Evolutionary conservation across 2,113 vertebrate species (phyloP), one percentile per base, ranked within the genome.

Genomic region (Emydocephalus ijimae): DNA sequence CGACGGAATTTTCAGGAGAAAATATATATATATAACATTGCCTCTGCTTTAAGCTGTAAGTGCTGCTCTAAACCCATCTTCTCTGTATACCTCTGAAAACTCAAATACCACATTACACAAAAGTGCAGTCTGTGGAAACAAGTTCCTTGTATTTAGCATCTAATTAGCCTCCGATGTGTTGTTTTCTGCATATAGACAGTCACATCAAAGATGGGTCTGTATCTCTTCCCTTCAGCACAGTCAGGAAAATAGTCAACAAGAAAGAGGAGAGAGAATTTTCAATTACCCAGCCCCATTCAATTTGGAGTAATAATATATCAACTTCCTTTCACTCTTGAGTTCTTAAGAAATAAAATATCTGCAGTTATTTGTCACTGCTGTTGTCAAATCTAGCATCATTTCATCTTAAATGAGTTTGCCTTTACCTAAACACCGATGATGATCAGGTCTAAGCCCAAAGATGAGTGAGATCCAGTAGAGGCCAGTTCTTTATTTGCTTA

Each of bases 281-380:
- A 93, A 55, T 93, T 93, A 88, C 21, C 21, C 18, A 59, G 54
- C 45, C 52, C 18, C 21, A 54, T 88, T 94, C 89, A 87, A 88
- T 34, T 56, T 43, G 85, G 50, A 61, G 89, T 81, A 48, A 64
- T 55, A 57, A 91, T 89, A 89, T 85, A 89, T 89, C 87, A 89
- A 64, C 55, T 15, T 7, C 54, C 85, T 91, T 11, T 52, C 26
- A 0, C 45, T 88, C n/a, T 87, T 89, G 87, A 87, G 45, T 90
- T 48, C 88, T 87, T 89, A 29, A 91, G 56, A 89, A 87, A 87
- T 90, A 86, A 89, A 87, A 90, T 87, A 81, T 81, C 74, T 52
- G 74, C 29, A 48, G 74, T 54, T 87, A 69, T 88, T 54, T 92
- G 87, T 92, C 54, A 87, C 45, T 50, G 29, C 23, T 64, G 90